Conservation (phyloP, 2,797 vertebrate genomes). For the Hydrocynus forskahlii region DNA sequence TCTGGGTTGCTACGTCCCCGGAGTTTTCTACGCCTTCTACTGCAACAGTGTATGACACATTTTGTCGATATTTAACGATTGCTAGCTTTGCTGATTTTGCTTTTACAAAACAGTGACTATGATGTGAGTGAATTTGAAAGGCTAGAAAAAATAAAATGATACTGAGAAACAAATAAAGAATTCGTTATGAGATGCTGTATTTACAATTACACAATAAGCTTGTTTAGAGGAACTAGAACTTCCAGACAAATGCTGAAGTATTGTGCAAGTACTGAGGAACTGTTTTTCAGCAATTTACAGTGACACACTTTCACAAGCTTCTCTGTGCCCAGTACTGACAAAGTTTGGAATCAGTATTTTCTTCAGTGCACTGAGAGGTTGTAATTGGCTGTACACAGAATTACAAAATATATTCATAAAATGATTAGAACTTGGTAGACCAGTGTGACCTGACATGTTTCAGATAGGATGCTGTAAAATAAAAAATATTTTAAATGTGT, state of each 20-base stretch:
- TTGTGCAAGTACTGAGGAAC: neutral
- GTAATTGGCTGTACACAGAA: too few relatives aligned
- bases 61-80: neutral
- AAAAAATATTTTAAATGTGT: neutral
- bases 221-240: neutral
- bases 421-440: neutral
- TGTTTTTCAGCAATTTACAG: neutral
- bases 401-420: neutral
- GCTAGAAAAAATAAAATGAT: neutral
- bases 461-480: neutral
- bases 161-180: neutral
- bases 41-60: constrained; percentile 86
- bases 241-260: neutral
- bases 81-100: neutral
- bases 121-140: neutral
- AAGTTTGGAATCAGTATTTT: neutral
- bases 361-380: too few relatives aligned
- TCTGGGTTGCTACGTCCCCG: constrained; percentile 96
- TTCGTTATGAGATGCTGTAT: neutral
- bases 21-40: constrained; percentile 98
- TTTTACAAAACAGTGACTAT: neutral
- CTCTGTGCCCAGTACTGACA: neutral
- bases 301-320: neutral
- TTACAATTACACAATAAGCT: neutral
- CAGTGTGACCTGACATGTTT: neutral